A percentile compares a stretch with the other conserved stretches of the same genome.
These are phyloP conservation scores for Riptortus pedestris DNA, from an alignment of 1,140 invertebrate genomes.

Conservation along the genomic window DNA sequence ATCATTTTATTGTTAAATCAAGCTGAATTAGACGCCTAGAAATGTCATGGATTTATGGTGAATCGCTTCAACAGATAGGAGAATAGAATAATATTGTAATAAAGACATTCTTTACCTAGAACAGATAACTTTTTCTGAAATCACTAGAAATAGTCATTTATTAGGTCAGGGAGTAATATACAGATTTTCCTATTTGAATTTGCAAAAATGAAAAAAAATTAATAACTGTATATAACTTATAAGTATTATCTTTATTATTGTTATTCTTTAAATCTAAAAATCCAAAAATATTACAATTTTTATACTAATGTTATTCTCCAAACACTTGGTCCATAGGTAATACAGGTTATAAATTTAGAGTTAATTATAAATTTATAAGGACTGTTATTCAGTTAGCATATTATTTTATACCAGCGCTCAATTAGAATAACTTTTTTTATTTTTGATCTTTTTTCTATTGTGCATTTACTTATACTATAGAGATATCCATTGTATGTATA, in stretches of 20 bases:
- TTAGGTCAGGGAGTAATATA: background rate
- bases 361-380: slow-evolving; percentile 24
- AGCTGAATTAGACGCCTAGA: slow-evolving; percentile 12
- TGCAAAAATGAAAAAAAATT: slow-evolving; percentile 13
- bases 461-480: slow-evolving; percentile 16
- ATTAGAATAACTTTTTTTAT: slow-evolving; percentile 23
- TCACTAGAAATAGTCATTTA: slow-evolving; percentile 27
- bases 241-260: slow-evolving; percentile 29
- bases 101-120: slow-evolving; percentile 22
- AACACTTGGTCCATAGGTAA: slow-evolving; percentile 28
- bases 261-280: slow-evolving; percentile 26
- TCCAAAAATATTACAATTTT: slow-evolving; percentile 24
- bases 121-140: slow-evolving; percentile 27
- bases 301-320: slow-evolving; percentile 28
- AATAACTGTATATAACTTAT: slow-evolving; percentile 26
- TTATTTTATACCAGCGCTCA: slow-evolving; percentile 22
- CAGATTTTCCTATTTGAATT: slow-evolving; percentile 24
- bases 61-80: slow-evolving; percentile 26
- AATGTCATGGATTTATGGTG: slow-evolving; percentile 26
- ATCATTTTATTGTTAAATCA: slow-evolving; percentile 12
- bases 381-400: slow-evolving; percentile 26
- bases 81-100: slow-evolving; percentile 23
- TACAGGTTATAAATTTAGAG: slow-evolving; percentile 27
- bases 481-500: background rate
- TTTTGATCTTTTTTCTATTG: slow-evolving; percentile 8